Evolutionary conservation across 2,797 vertebrate species (phyloP), one percentile per base, ranked within the genome.

Genomic region (Pseudotriccus pelzelni): DNA sequence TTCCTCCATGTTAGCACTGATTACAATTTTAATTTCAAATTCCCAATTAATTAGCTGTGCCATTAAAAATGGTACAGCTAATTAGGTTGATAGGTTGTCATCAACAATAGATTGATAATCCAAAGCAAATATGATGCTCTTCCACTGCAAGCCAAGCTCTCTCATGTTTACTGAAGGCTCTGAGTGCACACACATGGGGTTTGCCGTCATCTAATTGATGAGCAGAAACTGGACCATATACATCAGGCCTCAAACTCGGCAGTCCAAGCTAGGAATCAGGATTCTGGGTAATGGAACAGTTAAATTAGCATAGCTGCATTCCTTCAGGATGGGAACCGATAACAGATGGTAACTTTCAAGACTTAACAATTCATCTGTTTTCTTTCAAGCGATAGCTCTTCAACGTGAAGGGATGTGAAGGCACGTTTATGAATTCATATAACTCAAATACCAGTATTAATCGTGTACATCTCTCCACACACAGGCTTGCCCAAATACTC

Each of bases 21-120:
- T 95, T 91, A 89, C 46, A 64, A 93, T 89, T 96, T 94, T 93
- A 79, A 95, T 90, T 95, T 96, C 87, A 84, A 94, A 96, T 95
- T 89, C 90, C 91, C 64, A 47, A 96, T 94, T 96, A 96, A 97
- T 94, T 96, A 96, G 74, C 76, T 53, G 69, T 93, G 84, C 87
- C 84, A 96, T 94, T 96, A 96, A 94, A 96, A 95, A 89, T 56
- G 70, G 92, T 76, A 94, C 77, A 82, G 85, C 83, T 95, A 94
- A 96, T 97, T 96, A 97, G 77, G 74, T 11, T 95, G 90, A 95
- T 96, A 87, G 80, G 85, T 84, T 95, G 95, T 84, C 88, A 96
- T 82, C 96, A 95, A 96, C 94, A 97, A 90, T 94, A 92, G 88
- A 89, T 90, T 89, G 96, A 93, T 93, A 96, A 97, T 93, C 80